Evolutionary conservation across 2,888 invertebrate species (phyloP), one percentile per base, ranked within the genome.

Genomic region (Meliscaeva auricollis): DNA sequence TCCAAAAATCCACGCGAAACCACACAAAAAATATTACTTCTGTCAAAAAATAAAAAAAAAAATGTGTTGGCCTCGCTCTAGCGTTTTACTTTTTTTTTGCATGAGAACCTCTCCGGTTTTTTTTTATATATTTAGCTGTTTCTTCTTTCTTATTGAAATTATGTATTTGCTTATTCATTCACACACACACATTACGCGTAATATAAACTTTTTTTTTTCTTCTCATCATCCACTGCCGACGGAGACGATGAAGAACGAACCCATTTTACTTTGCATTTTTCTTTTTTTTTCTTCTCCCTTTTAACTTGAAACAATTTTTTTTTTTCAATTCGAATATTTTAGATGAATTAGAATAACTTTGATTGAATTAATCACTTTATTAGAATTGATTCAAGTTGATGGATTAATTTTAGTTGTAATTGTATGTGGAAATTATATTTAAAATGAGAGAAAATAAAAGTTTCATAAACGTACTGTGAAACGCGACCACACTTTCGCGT

Each of bases 401-500:
- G 9, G 26, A 26, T 44, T 38, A 22, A 56, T 35, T 30, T 64
- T 56, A 52, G 69, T 68, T 20, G 52, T 13, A 76, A 77, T 68
- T 80, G 41, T 41, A 77, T 73, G 72, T 85, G 76, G 60, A 81
- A 85, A 80, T 77, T 54, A 80, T 73, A 80, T 75, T 48, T 64
- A 64, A 77, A 81, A 79, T 54, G 58, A 79, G 68, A 72, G 64
- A 77, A 81, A 85, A 76, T 72, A 80, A 85, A 79, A 64, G 76
- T 80, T 81, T 81, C 52, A 64, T 73, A 80, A 85, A 85, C 62
- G 85, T 68, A 80, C 72, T 60, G 44, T 46, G 80, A 77, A 85
- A 85, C 85, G 85, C 85, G 80, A 85, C 76, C 85, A 85, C 85
- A 85, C 85, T 85, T 85, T 85, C 85, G 76, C 85, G 85, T 85